phyloP scores from a whole-genome alignment of 1,140 invertebrate species.

The Eurosta solidaginis region DNA sequence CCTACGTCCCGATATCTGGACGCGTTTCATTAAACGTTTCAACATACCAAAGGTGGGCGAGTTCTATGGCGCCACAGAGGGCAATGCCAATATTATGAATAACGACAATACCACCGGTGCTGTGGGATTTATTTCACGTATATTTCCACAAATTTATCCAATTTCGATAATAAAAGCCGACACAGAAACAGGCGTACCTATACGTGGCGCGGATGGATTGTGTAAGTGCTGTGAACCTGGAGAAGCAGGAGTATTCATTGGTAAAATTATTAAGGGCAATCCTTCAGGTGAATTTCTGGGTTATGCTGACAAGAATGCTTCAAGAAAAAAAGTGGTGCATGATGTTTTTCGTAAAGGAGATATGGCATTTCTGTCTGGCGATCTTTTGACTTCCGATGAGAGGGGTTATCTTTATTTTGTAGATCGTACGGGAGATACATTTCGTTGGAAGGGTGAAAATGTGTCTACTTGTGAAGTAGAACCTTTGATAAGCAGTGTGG shows the following conservation, averaged over 20 bases:
- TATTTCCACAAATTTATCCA: constrained; percentile 81
- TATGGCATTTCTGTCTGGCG: constrained; percentile 90
- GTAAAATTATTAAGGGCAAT: constrained; percentile 88
- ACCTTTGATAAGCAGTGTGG: constrained; percentile 84
- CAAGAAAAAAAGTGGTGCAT: constrained; percentile 87
- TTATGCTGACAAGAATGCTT: constrained; percentile 91
- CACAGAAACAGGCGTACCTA: constrained; percentile 78
- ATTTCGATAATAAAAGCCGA: constrained; percentile 91
- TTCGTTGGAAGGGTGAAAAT: constrained; percentile 97
- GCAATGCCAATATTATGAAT: constrained; percentile 96
- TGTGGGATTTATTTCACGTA: constrained; percentile 92
- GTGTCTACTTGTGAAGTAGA: constrained; percentile 98
- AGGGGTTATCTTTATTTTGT: constrained; percentile 96
- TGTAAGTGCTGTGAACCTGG: constrained; percentile 75
- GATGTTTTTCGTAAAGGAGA: constrained; percentile 92
- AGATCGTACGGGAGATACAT: constrained; percentile 97
- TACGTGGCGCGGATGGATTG: constrained; percentile 77
- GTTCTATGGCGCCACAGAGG: constrained; percentile 98
- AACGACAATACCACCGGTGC: constrained; percentile 88
- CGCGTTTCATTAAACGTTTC: constrained; percentile 87
- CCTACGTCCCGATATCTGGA: constrained; percentile 93
- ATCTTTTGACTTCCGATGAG: constrained; percentile 89
- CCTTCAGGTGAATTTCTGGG: constrained; percentile 82
- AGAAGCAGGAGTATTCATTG: constrained; percentile 96
- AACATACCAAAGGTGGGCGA: constrained; percentile 84